Evolutionary conservation across 1,140 invertebrate species (phyloP).

Genomic region (Ericerus pela): DNA sequence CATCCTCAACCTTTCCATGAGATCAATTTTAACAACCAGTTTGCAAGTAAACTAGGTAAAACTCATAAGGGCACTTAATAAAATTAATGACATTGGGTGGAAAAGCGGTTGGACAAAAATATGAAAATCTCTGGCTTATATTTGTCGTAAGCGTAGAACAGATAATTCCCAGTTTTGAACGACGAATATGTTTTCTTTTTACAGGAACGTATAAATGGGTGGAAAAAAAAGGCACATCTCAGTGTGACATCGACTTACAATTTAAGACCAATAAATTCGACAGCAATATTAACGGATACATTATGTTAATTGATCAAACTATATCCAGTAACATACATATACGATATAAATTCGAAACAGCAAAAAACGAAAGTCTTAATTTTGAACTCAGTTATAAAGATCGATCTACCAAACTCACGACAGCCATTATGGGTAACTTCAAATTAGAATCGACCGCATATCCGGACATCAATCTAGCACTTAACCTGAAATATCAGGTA

Average conservation of each 20-base stretch:
- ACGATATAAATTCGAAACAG: conserved; percentile 48
- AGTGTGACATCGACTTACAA: conserved; percentile 48
- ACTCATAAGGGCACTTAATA: no score
- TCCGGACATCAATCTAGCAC: conserved; percentile 53
- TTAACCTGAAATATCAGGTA: conserved; percentile 46
- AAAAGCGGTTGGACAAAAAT: no score
- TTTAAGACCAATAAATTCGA: conserved; percentile 52
- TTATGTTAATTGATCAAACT: conserved; percentile 38
- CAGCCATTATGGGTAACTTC: conserved; percentile 40
- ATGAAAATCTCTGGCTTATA: no score
- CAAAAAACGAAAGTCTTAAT: conserved; percentile 46
- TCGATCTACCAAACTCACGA: conserved; percentile 42
- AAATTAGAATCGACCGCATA: conserved; percentile 55
- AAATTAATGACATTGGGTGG: no score
- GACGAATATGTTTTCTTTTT: no score
- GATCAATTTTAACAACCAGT: no score
- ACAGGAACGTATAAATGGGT: conserved; percentile 37
- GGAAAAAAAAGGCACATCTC: conserved; percentile 48
- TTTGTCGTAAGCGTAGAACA: no score
- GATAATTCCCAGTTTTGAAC: no score
- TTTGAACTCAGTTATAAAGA: conserved; percentile 48
- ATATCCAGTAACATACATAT: conserved; percentile 41
- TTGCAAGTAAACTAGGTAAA: no score
- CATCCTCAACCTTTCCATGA: no score
- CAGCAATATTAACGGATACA: conserved; percentile 49